phyloP scores from a whole-genome alignment of 2,113 vertebrate genomes.

The Trogon surrucura region DNA sequence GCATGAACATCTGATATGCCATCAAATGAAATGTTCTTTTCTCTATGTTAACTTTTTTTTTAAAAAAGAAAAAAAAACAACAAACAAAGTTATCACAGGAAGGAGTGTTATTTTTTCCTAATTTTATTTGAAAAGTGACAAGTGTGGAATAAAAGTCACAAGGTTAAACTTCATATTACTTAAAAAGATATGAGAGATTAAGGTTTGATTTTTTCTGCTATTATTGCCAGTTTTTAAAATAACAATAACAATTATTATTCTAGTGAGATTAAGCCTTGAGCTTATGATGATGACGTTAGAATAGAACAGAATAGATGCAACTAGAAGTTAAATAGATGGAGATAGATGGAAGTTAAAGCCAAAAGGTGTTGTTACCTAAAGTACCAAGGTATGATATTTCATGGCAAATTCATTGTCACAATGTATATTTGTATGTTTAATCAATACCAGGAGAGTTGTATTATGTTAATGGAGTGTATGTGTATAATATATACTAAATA shows the following conservation, averaged over 20 bases:
- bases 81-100: neutral
- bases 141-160: fast-evolving
- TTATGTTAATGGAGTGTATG: neutral
- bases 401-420: neutral
- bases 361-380: neutral
- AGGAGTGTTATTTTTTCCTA: neutral
- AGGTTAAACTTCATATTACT: neutral
- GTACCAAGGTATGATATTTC: neutral
- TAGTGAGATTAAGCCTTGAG: neutral
- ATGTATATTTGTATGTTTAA: neutral
- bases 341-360: neutral
- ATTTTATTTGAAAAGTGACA: neutral
- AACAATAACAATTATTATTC: neutral
- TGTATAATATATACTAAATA: neutral
- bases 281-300: neutral
- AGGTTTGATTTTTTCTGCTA: neutral
- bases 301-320: neutral
- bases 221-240: neutral
- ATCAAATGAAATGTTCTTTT: neutral
- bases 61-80: no score
- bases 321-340: neutral
- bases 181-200: neutral
- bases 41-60: neutral
- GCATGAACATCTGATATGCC: neutral
- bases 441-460: neutral